Base-by-base conservation (phyloP, 2,113 vertebrate genomes). In the Equus quagga region DNA sequence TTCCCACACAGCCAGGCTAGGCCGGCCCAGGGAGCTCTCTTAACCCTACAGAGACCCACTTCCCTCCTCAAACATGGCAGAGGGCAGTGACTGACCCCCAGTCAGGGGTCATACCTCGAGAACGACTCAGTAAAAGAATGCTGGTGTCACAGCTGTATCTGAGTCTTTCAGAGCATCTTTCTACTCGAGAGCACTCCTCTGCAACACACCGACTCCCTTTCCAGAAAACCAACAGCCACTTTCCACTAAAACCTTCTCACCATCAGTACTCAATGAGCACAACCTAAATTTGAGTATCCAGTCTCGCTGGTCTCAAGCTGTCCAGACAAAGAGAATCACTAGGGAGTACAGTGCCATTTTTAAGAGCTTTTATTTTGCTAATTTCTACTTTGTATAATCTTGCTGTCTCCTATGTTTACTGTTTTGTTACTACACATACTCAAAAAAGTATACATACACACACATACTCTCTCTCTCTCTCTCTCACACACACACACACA, bases 401-500 rank as follows among this genome's bases (percentile, higher is more conserved):
- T n/a, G 28, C 70, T 91, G 80, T 54, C 28, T 33, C 26, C 8
- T 8, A 26, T 0, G 11, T 21, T n/a, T 31, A 31, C 2, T 31
- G 41, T 51, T 86, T 60, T 54, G 21, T 5, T 49, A 46, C 26
- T 3, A 49, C 31, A 76, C 4, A 11, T 3, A n/a, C 15, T 6
- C 41, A 15, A 28, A 23, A 65, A 21, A 28, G 46, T 24, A 60
- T 0, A 10, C 1, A 18, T 36, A 28, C 18, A 49, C 5, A 15
- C 3, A 5, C 7, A 5, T 19, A 19, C 5, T 54, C 51, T 54
- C 51, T 54, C 14, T 54, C 51, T 41, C 36, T 41, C 36, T 41
- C 36, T 36, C 36, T 2, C 0, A 5, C 7, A 5, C 0, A 28
- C 3, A n/a, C 10, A 64, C 21, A 81, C 0, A 28, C 3, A n/a